These are phyloP conservation scores for Cylas formicarius DNA, from an alignment of 1,140 invertebrate species.

Conservation along the genomic window DNA sequence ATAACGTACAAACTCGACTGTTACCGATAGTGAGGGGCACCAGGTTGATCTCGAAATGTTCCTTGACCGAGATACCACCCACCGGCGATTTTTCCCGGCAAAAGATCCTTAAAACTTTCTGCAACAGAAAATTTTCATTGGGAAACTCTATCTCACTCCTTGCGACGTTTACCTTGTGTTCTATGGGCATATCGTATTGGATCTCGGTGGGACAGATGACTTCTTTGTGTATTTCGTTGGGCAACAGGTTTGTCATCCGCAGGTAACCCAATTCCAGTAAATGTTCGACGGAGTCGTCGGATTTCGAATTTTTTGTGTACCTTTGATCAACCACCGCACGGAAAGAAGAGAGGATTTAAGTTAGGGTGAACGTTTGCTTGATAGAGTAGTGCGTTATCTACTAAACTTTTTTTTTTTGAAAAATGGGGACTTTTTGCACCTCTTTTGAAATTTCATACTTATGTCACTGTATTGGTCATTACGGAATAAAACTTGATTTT, in stretches of 20 bases:
- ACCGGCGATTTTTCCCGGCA: slow-evolving; percentile 87
- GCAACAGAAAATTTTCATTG: slow-evolving; percentile 28
- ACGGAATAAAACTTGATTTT: no score
- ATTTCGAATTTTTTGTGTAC: slow-evolving; percentile 94
- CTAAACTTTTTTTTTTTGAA: background rate
- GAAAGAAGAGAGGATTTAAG: no score
- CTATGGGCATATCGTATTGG: slow-evolving; percentile 83
- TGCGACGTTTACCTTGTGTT: slow-evolving; percentile 65
- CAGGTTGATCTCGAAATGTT: slow-evolving; percentile 96
- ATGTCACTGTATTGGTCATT: no score
- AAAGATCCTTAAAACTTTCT: slow-evolving; percentile 78
- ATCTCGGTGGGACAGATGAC: slow-evolving; percentile 83
- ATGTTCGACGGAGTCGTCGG: slow-evolving; percentile 96
- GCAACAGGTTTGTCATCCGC: slow-evolving; percentile 88
- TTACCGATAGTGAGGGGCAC: slow-evolving; percentile 84
- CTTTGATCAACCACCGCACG: slow-evolving; percentile 44
- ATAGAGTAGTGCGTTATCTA: background rate
- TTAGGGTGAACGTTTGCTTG: slow-evolving; percentile 12
- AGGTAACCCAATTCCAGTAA: slow-evolving; percentile 95
- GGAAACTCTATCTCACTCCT: no score
- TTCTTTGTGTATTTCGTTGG: slow-evolving; percentile 91
- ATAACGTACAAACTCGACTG: slow-evolving; percentile 7
- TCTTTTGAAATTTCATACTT: slow-evolving; percentile 1
- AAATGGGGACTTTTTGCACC: background rate
- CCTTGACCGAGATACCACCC: slow-evolving; percentile 95